Evolutionary conservation across 2,888 invertebrate genomes (phyloP), one percentile per base, ranked within the genome.

Genomic region (Anticlea derivata): DNA sequence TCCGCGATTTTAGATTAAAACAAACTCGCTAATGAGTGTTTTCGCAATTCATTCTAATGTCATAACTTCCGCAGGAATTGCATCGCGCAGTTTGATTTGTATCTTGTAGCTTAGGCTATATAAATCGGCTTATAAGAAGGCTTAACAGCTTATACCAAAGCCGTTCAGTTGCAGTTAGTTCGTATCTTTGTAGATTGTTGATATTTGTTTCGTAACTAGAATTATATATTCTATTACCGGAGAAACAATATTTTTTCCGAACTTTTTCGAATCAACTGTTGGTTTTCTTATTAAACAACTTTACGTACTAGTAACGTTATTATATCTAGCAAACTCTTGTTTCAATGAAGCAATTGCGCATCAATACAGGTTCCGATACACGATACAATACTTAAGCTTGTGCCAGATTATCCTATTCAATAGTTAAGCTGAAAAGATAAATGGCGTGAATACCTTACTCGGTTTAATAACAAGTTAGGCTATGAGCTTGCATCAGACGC

Each of bases 1-100:
- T 68, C 71, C 69, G 56, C 55, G 46, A 60, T 58, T 35, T 29
- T 24, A 62, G 60, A 62, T 61, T 47, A 51, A 12, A 34, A 50
- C 27, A 27, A 41, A 38, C 48, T 49, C 20, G 17, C 30, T 53
- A 53, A 48, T 48, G 35, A 45, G 26, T 27, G 29, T 48, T 53
- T 39, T 46, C 12, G 52, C 35, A 46, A 55, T 29, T 48, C 24
- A 47, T 38, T 47, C 27, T 33, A 47, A 49, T 48, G 39, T 29
- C 30, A 45, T 53, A 49, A 53, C 53, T 53, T 53, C 52, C 53
- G 30, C 30, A 26, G 53, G 48, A 53, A 46, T 29, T 24, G 27
- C 20, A 41, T 41, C 47, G 23, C 43, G 41, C 37, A 47, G 41
- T 37, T 46, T 29, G 41, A 47, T 52, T 30, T n/a, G 7, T 38